Percentiles rank a stretch among this genome's conserved stretches.
These are phyloP conservation scores for Lepus americanus DNA, from an alignment of 2,113 vertebrate genomes.

Conservation along the genomic window DNA sequence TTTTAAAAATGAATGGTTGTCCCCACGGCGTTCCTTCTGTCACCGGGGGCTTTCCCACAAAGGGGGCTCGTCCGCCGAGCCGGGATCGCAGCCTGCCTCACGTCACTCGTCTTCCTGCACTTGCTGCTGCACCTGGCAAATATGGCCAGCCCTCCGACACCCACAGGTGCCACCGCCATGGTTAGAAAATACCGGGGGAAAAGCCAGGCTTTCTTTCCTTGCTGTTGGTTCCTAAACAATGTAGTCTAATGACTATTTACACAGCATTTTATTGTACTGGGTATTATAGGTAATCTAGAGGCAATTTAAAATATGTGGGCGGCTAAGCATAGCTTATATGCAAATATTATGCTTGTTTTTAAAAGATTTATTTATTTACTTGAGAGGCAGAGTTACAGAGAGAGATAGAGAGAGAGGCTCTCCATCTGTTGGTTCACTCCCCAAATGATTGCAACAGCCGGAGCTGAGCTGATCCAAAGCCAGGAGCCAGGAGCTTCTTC, in stretches of 20 bases:
- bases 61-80: not conserved
- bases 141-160: fast-evolving
- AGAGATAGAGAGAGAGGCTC: no score
- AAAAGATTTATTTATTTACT: no score
- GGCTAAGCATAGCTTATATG: not conserved
- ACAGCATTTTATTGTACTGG: not conserved
- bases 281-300: not conserved
- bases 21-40: not conserved
- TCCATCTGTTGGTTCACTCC: no score
- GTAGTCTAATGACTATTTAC: not conserved
- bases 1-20: not conserved
- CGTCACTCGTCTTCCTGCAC: fast-evolving
- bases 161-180: not conserved
- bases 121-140: not conserved
- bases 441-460: no score
- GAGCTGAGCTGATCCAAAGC: no score
- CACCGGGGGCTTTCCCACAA: not conserved
- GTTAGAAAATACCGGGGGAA: not conserved
- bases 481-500: no score
- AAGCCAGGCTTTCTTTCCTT: not conserved
- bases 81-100: no score
- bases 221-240: not conserved
- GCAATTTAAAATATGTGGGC: not conserved
- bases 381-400: no score
- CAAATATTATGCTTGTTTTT: not conserved